A percentile compares a stretch with the other conserved stretches of the same genome.
Evolutionary conservation across 2,113 vertebrate genomes (phyloP).

Genomic region (Syngnathoides biaculeatus): DNA sequence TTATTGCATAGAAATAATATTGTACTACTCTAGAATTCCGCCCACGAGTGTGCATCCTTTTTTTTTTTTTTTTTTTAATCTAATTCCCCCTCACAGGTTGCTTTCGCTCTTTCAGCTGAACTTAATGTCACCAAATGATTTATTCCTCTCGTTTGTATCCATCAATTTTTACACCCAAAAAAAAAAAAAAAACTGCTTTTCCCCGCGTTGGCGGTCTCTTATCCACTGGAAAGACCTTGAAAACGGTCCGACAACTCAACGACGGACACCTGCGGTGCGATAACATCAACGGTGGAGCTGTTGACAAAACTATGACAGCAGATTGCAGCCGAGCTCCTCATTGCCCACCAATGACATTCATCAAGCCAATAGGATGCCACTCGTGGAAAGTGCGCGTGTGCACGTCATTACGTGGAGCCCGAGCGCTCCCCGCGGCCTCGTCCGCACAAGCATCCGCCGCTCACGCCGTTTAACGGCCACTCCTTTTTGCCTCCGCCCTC

Average conservation of each 20-base stretch:
- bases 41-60: too few species aligned
- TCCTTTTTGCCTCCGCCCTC: background rate
- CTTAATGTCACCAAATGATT: too few species aligned
- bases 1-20: too few species aligned
- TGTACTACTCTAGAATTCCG: too few species aligned
- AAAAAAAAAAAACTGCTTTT: too few species aligned
- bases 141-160: background rate
- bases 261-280: slow-evolving; percentile 34
- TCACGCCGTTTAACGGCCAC: slow-evolving; percentile 31
- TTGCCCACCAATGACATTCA: slow-evolving; percentile 19
- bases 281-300: slow-evolving; percentile 20
- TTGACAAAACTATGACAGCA: background rate
- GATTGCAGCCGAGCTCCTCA: slow-evolving; percentile 17
- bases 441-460: slow-evolving; percentile 8
- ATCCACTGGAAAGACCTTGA: background rate
- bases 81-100: too few species aligned
- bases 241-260: background rate
- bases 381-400: slow-evolving; percentile 29
- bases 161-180: background rate
- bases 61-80: too few species aligned
- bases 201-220: background rate
- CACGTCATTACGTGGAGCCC: slow-evolving; percentile 16
- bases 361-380: slow-evolving; percentile 19
- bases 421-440: slow-evolving; percentile 20
- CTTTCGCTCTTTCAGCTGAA: too few species aligned